phyloP scores from a whole-genome alignment of 2,113 vertebrate genomes.

The Stictonetta naevosa region DNA sequence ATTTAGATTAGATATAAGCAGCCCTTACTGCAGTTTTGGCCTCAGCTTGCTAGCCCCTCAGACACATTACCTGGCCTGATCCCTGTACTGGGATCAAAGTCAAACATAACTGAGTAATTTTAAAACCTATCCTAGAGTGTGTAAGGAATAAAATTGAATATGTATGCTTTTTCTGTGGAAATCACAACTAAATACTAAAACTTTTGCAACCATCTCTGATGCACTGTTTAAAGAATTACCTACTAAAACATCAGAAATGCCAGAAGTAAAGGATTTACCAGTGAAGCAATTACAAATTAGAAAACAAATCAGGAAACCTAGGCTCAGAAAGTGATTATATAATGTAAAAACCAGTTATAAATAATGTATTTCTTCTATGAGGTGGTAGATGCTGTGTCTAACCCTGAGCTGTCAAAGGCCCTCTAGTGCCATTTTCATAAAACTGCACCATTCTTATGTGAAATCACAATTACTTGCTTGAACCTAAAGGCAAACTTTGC shows the following conservation, averaged over 20 bases:
- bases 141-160: background rate
- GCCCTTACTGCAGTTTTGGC: background rate
- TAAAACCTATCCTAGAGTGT: background rate
- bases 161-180: background rate
- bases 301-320: background rate
- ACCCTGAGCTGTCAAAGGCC: background rate
- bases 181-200: background rate
- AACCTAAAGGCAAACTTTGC: background rate
- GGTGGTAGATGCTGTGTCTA: too few relatives aligned
- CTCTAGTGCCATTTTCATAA: background rate
- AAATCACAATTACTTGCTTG: background rate
- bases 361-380: background rate
- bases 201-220: background rate
- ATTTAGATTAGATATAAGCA: too few relatives aligned
- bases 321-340: background rate
- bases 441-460: background rate
- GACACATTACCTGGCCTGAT: background rate
- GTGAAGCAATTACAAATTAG: background rate
- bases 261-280: background rate
- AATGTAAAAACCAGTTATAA: background rate
- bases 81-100: background rate
- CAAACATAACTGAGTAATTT: background rate
- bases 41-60: background rate
- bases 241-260: background rate
- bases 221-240: background rate